Conservation (phyloP, 2,888 invertebrate species). For the Athalia cordata region DNA sequence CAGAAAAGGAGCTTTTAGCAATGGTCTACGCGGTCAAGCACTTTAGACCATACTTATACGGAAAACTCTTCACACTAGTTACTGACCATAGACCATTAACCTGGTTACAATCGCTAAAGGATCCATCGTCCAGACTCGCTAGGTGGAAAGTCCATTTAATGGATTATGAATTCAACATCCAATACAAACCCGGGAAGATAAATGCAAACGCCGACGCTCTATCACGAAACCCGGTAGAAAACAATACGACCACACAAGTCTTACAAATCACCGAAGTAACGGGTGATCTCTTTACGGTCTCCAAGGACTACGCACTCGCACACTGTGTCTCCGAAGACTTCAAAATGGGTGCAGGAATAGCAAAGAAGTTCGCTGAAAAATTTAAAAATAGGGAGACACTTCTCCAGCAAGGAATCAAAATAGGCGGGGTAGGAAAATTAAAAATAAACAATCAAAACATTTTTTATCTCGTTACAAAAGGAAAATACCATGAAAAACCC, state of each 20-base stretch:
- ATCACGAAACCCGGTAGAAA: too few species aligned
- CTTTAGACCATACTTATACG: constrained; percentile 52
- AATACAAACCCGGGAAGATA: constrained; percentile 37
- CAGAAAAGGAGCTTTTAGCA: constrained; percentile 50
- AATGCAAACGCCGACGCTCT: too few species aligned
- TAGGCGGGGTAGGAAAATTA: constrained; percentile 15
- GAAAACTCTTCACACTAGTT: constrained; percentile 47
- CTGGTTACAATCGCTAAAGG: constrained; percentile 43
- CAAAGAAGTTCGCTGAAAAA: background rate
- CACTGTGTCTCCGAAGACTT: too few species aligned
- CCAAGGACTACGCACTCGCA: too few species aligned
- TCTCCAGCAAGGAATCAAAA: background rate
- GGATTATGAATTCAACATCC: constrained; percentile 43
- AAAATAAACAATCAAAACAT: background rate
- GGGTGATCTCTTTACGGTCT: too few species aligned
- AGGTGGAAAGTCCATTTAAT: constrained; percentile 44
- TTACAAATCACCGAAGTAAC: too few species aligned
- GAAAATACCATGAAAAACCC: background rate
- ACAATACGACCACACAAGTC: too few species aligned
- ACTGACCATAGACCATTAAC: constrained; percentile 49
- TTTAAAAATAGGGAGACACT: background rate
- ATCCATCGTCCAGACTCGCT: constrained; percentile 42
- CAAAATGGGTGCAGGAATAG: constrained; percentile 35
- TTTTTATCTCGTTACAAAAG: constrained; percentile 15
- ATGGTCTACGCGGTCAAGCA: constrained; percentile 50